Evolutionary conservation across 2,888 invertebrate species (phyloP).

Genomic region (Apamea sordens): DNA sequence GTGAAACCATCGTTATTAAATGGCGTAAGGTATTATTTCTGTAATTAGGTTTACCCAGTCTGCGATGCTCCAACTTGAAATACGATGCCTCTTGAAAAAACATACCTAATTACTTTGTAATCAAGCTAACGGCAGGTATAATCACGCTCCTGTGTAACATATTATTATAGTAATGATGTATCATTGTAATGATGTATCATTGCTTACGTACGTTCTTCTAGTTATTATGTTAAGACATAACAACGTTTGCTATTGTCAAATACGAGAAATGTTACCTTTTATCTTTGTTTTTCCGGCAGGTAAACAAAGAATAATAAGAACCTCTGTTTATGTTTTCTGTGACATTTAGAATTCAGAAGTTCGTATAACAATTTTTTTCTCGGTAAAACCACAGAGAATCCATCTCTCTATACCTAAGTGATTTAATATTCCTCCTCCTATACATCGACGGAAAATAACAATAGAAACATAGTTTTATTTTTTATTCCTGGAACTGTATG

Average conservation of each 20-base stretch:
- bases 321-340: neutral
- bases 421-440: neutral
- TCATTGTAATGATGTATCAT: constrained; percentile 27
- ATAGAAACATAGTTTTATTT: neutral
- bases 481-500: neutral
- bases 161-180: constrained; percentile 13
- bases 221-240: constrained; percentile 22
- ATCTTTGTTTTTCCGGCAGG: constrained; percentile 1
- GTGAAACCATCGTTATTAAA: neutral
- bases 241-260: constrained; percentile 7
- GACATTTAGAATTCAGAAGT: neutral
- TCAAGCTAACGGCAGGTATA: constrained; percentile 43
- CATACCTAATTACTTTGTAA: constrained; percentile 43
- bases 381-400: neutral
- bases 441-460: neutral
- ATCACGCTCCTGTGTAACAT: constrained; percentile 16
- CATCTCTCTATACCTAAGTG: neutral
- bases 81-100: constrained; percentile 18
- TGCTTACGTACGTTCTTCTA: constrained; percentile 13
- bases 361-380: neutral
- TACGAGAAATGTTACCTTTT: neutral
- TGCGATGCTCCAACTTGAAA: constrained; percentile 6
- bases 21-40: constrained; percentile 9
- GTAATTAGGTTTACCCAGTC: neutral
- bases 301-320: neutral